These are phyloP conservation scores for Apogon talboti DNA, from an alignment of 2,797 vertebrate genomes.

Conservation along the genomic window DNA sequence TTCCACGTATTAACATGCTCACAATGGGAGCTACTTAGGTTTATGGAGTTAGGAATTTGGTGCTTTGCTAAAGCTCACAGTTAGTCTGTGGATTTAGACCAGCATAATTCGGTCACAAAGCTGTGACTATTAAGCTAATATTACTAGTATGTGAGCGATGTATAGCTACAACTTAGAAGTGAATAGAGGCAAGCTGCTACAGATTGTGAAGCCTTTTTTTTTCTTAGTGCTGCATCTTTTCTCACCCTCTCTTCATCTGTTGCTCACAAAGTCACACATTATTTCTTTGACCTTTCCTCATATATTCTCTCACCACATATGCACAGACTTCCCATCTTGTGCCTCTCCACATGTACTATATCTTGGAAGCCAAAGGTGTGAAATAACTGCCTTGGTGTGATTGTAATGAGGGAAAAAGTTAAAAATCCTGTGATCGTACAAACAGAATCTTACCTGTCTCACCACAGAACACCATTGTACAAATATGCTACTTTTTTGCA, in stretches of 20 bases:
- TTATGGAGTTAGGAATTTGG: constrained; percentile 39
- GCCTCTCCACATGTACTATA: constrained; percentile 49
- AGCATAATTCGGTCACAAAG: constrained; percentile 13
- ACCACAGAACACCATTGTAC: not conserved
- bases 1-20: constrained; percentile 21
- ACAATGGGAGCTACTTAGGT: constrained; percentile 17
- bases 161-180: constrained; percentile 42
- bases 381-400: constrained; percentile 47
- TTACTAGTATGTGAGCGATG: not conserved
- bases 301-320: constrained; percentile 62
- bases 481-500: no score
- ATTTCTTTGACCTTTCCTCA: constrained; percentile 58
- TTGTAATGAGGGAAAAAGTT: constrained; percentile 32
- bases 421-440: constrained; percentile 17
- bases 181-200: constrained; percentile 29
- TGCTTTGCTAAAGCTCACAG: constrained; percentile 35
- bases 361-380: constrained; percentile 44
- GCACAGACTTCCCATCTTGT: constrained; percentile 39
- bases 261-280: constrained; percentile 42
- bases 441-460: constrained; percentile 14
- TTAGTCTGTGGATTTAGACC: constrained; percentile 7
- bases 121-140: constrained; percentile 6
- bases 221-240: constrained; percentile 26
- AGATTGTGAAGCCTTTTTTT: constrained; percentile 6
- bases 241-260: constrained; percentile 20